These are phyloP conservation scores for Eumacrocentrus americanus DNA, from an alignment of 2,888 invertebrate genomes.

Conservation along the genomic window DNA sequence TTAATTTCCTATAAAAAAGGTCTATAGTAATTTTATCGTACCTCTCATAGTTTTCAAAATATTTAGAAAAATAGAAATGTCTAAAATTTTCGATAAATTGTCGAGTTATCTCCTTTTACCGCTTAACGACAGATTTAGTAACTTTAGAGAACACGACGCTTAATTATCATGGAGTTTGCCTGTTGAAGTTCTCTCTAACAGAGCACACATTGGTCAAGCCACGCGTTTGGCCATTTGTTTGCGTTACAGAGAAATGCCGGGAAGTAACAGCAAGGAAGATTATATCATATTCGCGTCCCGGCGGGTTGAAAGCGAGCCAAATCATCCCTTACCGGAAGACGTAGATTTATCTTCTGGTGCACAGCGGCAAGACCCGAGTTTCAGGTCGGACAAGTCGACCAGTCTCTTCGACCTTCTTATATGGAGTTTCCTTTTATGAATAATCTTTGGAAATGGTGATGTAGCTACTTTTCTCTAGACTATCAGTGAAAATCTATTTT, in stretches of 20 bases:
- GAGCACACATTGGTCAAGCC: slow-evolving; percentile 20
- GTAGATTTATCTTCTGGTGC: slow-evolving; percentile 25
- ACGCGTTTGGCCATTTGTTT: slow-evolving; percentile 16
- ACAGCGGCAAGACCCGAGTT: background rate
- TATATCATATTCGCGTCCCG: slow-evolving; percentile 26
- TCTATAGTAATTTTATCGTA: too few relatives aligned
- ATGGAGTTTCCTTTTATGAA: background rate
- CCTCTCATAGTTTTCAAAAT: too few relatives aligned
- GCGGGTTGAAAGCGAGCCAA: slow-evolving; percentile 29
- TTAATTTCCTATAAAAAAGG: too few relatives aligned
- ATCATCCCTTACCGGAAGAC: slow-evolving; percentile 29
- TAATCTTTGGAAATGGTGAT: background rate
- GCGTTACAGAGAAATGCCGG: slow-evolving; percentile 15
- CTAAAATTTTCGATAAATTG: too few relatives aligned
- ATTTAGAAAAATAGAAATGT: too few relatives aligned
- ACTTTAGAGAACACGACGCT: slow-evolving; percentile 9
- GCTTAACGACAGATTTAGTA: too few relatives aligned
- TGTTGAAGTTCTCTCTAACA: slow-evolving; percentile 6
- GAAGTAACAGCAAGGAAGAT: slow-evolving; percentile 15
- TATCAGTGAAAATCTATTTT: too few relatives aligned
- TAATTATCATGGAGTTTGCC: slow-evolving; percentile 21
- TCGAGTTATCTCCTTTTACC: too few relatives aligned
- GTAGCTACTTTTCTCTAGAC: slow-evolving; percentile 6
- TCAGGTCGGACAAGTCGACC: slow-evolving; percentile 10
- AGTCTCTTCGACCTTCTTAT: background rate